These are phyloP conservation scores for Cyanoliseus patagonus DNA, from an alignment of 2,113 vertebrate genomes.

Conservation along the genomic window DNA sequence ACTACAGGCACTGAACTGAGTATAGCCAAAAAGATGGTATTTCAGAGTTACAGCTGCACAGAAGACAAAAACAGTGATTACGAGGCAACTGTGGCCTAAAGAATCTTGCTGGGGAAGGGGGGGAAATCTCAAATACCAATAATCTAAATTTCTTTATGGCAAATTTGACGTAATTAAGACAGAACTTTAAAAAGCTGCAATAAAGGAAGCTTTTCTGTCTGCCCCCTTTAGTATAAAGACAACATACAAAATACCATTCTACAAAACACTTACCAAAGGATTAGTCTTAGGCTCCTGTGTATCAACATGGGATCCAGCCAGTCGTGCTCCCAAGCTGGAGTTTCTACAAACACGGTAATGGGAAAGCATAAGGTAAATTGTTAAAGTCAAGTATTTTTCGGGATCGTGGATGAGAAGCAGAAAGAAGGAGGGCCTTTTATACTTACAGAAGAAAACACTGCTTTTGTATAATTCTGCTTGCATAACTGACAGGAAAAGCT, in stretches of 20 bases:
- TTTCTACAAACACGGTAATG: neutral
- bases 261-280: conserved; percentile 60
- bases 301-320: conserved; percentile 38
- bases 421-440: neutral
- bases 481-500: conserved; percentile 36
- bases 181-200: neutral
- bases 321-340: conserved; percentile 26
- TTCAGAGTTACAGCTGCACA: neutral
- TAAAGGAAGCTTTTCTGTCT: neutral
- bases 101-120: neutral
- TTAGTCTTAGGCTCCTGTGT: conserved; percentile 52
- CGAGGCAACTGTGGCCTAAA: neutral
- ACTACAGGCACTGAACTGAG: fast-evolving
- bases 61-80: neutral
- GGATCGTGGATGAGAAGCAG: neutral
- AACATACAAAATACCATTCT: neutral
- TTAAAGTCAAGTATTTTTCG: neutral
- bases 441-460: conserved; percentile 70
- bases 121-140: neutral
- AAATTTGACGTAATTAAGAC: neutral
- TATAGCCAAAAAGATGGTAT: neutral
- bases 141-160: neutral
- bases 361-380: neutral
- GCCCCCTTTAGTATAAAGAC: neutral
- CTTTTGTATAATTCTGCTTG: conserved; percentile 11